Evolutionary conservation across 64 coral and sea anemone species (phyloP).

Genomic region (Porites lutea): DNA sequence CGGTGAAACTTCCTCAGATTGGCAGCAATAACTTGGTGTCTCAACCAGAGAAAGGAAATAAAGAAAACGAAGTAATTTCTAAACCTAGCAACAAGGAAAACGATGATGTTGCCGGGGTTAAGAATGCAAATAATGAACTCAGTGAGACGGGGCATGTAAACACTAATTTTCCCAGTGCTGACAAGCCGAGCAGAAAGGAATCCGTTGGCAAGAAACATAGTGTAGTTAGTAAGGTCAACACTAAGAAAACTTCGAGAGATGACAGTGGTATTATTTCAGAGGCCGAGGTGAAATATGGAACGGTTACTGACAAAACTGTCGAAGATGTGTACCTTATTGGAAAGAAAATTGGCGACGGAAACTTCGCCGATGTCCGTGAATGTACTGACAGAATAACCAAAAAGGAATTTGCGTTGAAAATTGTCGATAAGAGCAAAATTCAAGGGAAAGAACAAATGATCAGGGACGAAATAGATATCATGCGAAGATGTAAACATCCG

Average conservation of each 20-base stretch:
- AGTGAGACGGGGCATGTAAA: not conserved
- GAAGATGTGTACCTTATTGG: slow-evolving; percentile 91
- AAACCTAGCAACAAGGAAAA: slow-evolving; percentile 16
- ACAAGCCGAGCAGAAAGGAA: not conserved
- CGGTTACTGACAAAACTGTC: slow-evolving; percentile 77
- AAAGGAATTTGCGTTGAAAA: slow-evolving; percentile 92
- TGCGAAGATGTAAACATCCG: slow-evolving; percentile 88
- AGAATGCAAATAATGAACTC: not conserved
- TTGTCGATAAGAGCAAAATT: slow-evolving; percentile 94
- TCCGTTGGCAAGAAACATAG: not conserved
- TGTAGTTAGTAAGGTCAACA: not conserved
- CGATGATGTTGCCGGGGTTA: not conserved
- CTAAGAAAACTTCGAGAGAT: slow-evolving; percentile 20
- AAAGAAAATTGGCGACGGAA: slow-evolving; percentile 92
- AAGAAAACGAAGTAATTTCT: slow-evolving; percentile 21
- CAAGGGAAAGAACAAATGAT: slow-evolving; percentile 96
- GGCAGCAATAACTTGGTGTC: slow-evolving; percentile 58
- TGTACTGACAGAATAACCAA: slow-evolving; percentile 87
- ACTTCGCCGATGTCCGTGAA: slow-evolving; percentile 90
- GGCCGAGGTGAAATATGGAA: slow-evolving; percentile 66
- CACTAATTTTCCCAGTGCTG: too few relatives aligned
- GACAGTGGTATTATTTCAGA: slow-evolving; percentile 42
- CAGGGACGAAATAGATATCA: slow-evolving; percentile 92
- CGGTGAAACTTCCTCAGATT: slow-evolving; percentile 55
- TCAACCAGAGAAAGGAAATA: slow-evolving; percentile 7